A percentile compares a stretch with the other conserved stretches of the same genome.
Conservation (phyloP, 2,113 vertebrate species). For the Limanda limanda region DNA sequence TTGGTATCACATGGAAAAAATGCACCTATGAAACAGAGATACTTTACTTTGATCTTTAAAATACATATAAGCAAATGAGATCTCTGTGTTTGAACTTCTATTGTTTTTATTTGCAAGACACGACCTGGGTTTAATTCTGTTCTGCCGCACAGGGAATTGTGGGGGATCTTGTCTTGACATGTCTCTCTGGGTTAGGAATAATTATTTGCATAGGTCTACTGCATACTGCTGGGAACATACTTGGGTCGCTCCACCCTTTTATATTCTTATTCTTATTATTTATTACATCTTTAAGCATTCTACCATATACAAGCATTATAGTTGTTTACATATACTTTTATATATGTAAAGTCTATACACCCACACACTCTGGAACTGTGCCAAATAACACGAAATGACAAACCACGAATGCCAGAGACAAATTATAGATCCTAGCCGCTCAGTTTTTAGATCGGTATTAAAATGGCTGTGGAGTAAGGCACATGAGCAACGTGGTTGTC, state of each 20-base stretch:
- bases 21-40: too few species aligned
- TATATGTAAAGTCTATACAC: too few species aligned
- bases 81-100: background rate
- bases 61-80: background rate
- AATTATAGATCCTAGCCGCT: background rate
- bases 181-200: constrained; percentile 7
- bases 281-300: background rate
- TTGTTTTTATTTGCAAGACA: background rate
- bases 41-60: background rate
- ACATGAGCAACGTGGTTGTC: constrained; percentile 44
- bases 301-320: background rate
- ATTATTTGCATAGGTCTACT: background rate
- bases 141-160: constrained; percentile 9
- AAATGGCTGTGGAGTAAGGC: constrained; percentile 15
- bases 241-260: background rate
- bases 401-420: background rate
- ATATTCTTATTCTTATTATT: background rate
- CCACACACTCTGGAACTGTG: too few species aligned
- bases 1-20: too few species aligned
- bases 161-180: constrained; percentile 3
- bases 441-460: background rate
- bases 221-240: background rate
- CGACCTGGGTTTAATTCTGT: constrained; percentile 9
- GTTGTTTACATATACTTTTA: background rate
- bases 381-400: too few species aligned